phyloP scores from a whole-genome alignment of 2,797 vertebrate species.

The Labeo calbasu region DNA sequence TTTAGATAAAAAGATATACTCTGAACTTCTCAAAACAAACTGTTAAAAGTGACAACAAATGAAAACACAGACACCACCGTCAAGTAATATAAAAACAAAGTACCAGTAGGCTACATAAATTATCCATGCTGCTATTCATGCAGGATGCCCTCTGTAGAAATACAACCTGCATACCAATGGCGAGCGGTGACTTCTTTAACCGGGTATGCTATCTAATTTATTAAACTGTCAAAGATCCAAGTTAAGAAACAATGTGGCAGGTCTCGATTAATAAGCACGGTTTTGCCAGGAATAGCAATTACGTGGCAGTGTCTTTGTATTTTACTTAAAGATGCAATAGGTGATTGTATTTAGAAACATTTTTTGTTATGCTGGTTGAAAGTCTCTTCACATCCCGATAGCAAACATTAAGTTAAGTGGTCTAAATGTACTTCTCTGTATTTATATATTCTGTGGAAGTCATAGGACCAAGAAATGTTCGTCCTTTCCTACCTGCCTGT shows the following conservation, averaged over 20 bases:
- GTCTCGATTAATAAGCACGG: neutral
- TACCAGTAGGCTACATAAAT: too few species aligned
- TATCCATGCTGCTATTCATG: neutral
- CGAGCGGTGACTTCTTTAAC: neutral
- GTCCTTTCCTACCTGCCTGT: too few species aligned
- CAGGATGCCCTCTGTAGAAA: neutral
- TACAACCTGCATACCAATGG: neutral
- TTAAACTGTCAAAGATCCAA: neutral
- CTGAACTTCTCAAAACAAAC: neutral
- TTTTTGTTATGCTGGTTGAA: too few species aligned
- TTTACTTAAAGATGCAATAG: too few species aligned
- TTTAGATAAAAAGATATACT: neutral
- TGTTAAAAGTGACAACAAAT: neutral
- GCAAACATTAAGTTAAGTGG: too few species aligned
- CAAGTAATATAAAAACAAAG: neutral
- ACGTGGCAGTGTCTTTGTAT: neutral
- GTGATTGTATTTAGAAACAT: too few species aligned
- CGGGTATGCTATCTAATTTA: neutral
- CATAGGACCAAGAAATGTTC: too few species aligned
- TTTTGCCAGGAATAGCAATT: neutral
- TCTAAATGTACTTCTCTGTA: too few species aligned
- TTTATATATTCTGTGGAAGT: too few species aligned
- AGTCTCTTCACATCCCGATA: too few species aligned
- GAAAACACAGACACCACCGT: neutral
- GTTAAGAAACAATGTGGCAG: neutral